A percentile compares a stretch with the other conserved stretches of the same genome.
phyloP scores from a whole-genome alignment of 2,797 vertebrate species.

The Sebastes hubbsi region DNA sequence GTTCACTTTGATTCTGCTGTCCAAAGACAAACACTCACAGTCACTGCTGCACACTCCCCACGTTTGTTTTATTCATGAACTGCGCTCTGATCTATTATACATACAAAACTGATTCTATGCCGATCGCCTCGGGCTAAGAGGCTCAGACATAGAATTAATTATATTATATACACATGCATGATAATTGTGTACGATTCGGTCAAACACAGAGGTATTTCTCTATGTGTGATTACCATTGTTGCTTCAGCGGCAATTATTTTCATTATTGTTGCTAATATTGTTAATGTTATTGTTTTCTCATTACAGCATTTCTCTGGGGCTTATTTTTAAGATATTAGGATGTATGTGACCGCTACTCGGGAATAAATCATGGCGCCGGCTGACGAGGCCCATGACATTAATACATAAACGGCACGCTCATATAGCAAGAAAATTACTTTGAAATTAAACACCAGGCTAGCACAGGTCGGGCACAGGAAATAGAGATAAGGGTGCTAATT shows the following conservation, averaged over 20 bases:
- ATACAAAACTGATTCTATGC: constrained; percentile 99
- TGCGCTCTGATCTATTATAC: constrained; percentile 99
- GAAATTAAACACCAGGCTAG: constrained; percentile 83
- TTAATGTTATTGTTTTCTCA: constrained; percentile 81
- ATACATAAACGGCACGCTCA: constrained; percentile 76
- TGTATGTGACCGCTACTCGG: constrained; percentile 71
- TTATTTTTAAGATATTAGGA: constrained; percentile 74
- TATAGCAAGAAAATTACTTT: constrained; percentile 83
- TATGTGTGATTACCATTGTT: constrained; percentile 83
- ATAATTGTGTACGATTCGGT: constrained; percentile 98
- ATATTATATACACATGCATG: constrained; percentile 99
- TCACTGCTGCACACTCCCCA: constrained; percentile 93
- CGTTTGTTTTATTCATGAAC: constrained; percentile 99
- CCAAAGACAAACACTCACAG: constrained; percentile 99
- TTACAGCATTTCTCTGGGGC: constrained; percentile 74
- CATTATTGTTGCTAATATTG: constrained; percentile 81
- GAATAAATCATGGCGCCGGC: constrained; percentile 72
- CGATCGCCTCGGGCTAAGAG: constrained; percentile 90
- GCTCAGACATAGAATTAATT: constrained; percentile 99
- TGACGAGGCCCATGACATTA: constrained; percentile 80
- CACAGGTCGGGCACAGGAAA: constrained; percentile 77
- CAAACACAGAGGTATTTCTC: constrained; percentile 92
- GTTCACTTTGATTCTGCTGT: constrained; percentile 99
- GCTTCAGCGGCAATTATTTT: constrained; percentile 79
- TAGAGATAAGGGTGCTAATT: constrained; percentile 81